Evolutionary conservation across 1,140 invertebrate genomes (phyloP).

Genomic region (Lordiphosa clarofinis): DNA sequence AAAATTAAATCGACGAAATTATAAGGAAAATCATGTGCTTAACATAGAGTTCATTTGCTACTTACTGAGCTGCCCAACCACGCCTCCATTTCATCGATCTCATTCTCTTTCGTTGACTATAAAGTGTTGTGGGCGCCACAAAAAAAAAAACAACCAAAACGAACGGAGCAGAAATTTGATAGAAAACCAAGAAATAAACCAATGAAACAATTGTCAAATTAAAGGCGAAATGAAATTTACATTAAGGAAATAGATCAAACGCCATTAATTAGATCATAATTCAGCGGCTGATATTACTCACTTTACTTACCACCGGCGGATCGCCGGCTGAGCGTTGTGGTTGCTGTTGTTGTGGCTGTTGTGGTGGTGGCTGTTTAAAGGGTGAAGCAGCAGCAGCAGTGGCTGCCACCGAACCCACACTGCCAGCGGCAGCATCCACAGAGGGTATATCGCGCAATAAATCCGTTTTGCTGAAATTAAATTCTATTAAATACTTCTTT

Average conservation of each 20-base stretch:
- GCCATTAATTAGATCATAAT: constrained; percentile 55
- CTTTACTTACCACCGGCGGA: constrained; percentile 78
- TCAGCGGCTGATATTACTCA: constrained; percentile 55
- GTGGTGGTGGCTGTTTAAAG: constrained; percentile 42
- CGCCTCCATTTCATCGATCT: constrained; percentile 96
- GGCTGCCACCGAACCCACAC: constrained; percentile 35
- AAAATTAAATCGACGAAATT: constrained; percentile 10
- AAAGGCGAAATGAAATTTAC: constrained; percentile 24
- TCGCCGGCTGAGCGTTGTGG: constrained; percentile 53
- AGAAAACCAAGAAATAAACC: constrained; percentile 38
- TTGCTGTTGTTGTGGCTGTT: constrained; percentile 19
- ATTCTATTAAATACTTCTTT: too few relatives aligned
- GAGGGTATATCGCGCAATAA: constrained; percentile 70
- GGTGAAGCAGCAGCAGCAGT: constrained; percentile 44
- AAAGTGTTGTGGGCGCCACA: constrained; percentile 23
- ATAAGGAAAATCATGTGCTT: constrained; percentile 7
- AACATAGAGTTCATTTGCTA: constrained; percentile 51
- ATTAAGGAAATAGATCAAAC: constrained; percentile 41
- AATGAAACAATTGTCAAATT: constrained; percentile 34
- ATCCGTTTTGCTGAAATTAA: constrained; percentile 59
- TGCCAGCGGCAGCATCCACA: constrained; percentile 72
- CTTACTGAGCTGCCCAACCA: constrained; percentile 89
- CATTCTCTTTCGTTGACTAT: constrained; percentile 88
- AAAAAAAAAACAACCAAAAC: constrained; percentile 32
- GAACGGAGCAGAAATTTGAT: constrained; percentile 42